A percentile compares a stretch with the other conserved stretches of the same genome.
Evolutionary conservation across 2,888 invertebrate genomes (phyloP).

Genomic region (Drosophila flavopinicola): DNA sequence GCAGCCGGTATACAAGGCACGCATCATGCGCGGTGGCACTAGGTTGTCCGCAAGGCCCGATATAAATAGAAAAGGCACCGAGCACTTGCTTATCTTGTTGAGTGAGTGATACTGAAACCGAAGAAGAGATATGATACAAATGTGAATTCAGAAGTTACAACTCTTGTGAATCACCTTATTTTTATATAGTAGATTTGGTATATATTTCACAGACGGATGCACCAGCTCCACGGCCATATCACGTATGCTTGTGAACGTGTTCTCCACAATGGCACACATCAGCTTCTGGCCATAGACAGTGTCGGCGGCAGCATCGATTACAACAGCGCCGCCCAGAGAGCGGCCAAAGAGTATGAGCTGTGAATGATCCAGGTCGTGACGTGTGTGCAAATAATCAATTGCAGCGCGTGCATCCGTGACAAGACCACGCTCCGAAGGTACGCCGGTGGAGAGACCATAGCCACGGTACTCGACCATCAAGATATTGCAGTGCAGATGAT

Average conservation of each 20-base stretch:
- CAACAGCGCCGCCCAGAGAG: conserved; percentile 94
- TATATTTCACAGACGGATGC: conserved; percentile 88
- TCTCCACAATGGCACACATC: conserved; percentile 95
- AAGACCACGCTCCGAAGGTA: conserved; percentile 93
- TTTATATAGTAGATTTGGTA: conserved; percentile 94
- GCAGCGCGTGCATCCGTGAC: conserved; percentile 95
- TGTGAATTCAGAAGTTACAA: not conserved
- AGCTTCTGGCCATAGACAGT: conserved; percentile 91
- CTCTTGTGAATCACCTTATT: conserved; percentile 89
- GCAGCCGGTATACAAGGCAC: conserved; percentile 90
- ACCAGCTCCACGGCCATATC: conserved; percentile 93
- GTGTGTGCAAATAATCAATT: conserved; percentile 91
- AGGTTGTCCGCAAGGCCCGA: conserved; percentile 94
- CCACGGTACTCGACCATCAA: conserved; percentile 97
- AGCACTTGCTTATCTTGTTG: conserved; percentile 89
- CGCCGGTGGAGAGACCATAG: conserved; percentile 95
- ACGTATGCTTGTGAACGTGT: conserved; percentile 97
- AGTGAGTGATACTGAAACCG: conserved; percentile 88
- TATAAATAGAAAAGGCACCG: conserved; percentile 92
- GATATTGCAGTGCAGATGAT: conserved; percentile 92
- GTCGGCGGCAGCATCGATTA: conserved; percentile 92
- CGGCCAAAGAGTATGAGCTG: conserved; percentile 96
- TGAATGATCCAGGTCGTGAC: conserved; percentile 92
- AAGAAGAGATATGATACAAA: conserved; percentile 13
- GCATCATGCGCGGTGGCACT: conserved; percentile 96